Evolutionary conservation across 2,113 vertebrate genomes (phyloP), one percentile per base, ranked within the genome.

Genomic region (Delphinapterus leucas): DNA sequence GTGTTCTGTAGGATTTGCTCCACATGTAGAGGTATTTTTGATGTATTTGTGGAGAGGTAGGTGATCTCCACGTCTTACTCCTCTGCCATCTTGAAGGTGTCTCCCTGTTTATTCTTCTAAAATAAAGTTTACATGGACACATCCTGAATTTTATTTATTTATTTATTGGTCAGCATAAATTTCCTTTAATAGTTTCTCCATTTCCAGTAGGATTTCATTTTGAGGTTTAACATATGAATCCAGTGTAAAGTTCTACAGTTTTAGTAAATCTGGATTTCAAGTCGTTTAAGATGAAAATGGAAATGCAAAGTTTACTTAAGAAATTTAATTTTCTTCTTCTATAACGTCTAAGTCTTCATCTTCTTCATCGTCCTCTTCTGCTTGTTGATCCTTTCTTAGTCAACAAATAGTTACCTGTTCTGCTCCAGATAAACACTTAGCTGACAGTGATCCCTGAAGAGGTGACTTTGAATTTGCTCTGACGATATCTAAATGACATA

Each of bases 381-480:
- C 97, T 14, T 98, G 98, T 53, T 98, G 98, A 5, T 98, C 98
- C 88, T 98, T 99, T 98, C 97, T 98, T 96, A 96, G 70, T 26
- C 36, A 96, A 95, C 92, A 98, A 81, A 61, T 98, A 25, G 98
- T 80, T 95, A 98, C 99, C 98, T 98, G 98, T 96, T 98, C 94
- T 94, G 98, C 98, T 97, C 98, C 98, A 97, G 99, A 55, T 95
- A 98, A 98, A 98, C 98, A 98, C 97, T 99, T 99, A 97, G 99
- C 98, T 90, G 99, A 99, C 70, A 98, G 98, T 88, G 99, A 99
- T 98, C 98, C 99, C 97, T 99, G 99, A 82, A 99, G 98, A 70
- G 99, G 99, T 0, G 99, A 99, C 98, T 99, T 99, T 31, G 99
- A 99, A 98, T 99, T 99, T 97, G 99, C 99, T 98, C 99, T 99